Base-by-base conservation (phyloP, 2,888 invertebrate genomes). In the Nephrocerus scutellatus region DNA sequence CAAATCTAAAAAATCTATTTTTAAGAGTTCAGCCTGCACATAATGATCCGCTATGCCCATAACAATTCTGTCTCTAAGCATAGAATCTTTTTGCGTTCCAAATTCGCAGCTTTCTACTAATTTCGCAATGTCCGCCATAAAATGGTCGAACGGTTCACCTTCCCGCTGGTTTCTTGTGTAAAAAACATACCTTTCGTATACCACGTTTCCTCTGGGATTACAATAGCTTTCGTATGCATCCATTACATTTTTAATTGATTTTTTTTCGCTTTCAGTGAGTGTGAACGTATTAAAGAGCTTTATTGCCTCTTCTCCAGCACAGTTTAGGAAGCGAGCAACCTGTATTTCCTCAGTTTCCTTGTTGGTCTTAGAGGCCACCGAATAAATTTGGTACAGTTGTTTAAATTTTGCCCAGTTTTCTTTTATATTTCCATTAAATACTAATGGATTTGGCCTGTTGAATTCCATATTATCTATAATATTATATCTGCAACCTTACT, bases 61-160 rank as follows among this genome's bases (percentile, higher is more conserved):
- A n/a, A 57, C 52, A 22, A 57, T 49, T 25, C 46, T 34, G 32
- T 55, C 54, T 38, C 53, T 34, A 5, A 59, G 26, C 43, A 56
- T 48, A 8, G 46, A 47, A 22, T 54, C 50, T 35, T 40, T 41
- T 26, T 54, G 43, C 20, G 34, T 31, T 7, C 36, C 36, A 46
- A 54, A 57, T 20, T 48, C 50, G 38, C 51, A 54, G 8, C 38
- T 40, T 42, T 57, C 50, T 10, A 51, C 43, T 14, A 51, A 45
- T 42, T 44, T 50, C 23, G 54, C 29, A 31, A 33, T 24, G 9
- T 57, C 53, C 5, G 52, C 51, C 19, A 54, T 30, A 47, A 57
- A 59, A 22, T 38, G 39, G 33, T 56, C 53, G 43, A 57, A 56
- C 13, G 28, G 32, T 42, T 56, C 53, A 13, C 49, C 50, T 35